Evolutionary conservation across 2,888 invertebrate genomes (phyloP), one percentile per base, ranked within the genome.

Genomic region (Laothoe populi): DNA sequence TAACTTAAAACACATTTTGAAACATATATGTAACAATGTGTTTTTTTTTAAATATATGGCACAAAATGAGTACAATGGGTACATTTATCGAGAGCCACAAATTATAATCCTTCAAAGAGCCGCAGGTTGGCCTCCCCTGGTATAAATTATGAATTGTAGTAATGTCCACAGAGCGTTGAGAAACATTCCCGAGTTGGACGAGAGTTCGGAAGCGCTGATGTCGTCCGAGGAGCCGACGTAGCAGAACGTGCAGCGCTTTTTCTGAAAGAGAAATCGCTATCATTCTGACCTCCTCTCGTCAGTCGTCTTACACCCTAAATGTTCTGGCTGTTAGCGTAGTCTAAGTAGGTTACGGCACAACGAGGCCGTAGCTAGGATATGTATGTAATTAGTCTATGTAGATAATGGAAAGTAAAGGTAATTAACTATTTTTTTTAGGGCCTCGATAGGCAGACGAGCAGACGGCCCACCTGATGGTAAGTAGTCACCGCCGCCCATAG

Each of bases 161-260:
- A 7, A 19, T 19, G 10, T 61, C 70, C 64, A 38, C 85, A 91
- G 91, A 61, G 79, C 83, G 48, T 84, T 91, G 79, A 74, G 91
- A 73, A 90, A 86, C 75, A 89, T 94, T 67, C 92, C 93, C 31
- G 95, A 95, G 65, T 65, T 93, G 59, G 94, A 95, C 72, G 95
- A 95, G 72, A 95, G 95, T 70, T 94, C 94, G 26, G 95, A 95
- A 79, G 94, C 95, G 53, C 83, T 95, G 62, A 95, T 95, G 84
- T 88, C 90, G 4, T 81, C 90, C 0, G 90, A 92, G 58, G 92
- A 92, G 69, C 88, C 85, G 68, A 93, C 92, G 86, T 92, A 92
- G 83, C 88, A 71, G 35, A 26, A 13, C 45, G 69, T 74, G 62
- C 62, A 49, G 62, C 61, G 62, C 58, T 35, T 26, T 16, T 42